Evolutionary conservation across 92 coral and sea anemone genomes (phyloP).

Genomic region (Porites rus): DNA sequence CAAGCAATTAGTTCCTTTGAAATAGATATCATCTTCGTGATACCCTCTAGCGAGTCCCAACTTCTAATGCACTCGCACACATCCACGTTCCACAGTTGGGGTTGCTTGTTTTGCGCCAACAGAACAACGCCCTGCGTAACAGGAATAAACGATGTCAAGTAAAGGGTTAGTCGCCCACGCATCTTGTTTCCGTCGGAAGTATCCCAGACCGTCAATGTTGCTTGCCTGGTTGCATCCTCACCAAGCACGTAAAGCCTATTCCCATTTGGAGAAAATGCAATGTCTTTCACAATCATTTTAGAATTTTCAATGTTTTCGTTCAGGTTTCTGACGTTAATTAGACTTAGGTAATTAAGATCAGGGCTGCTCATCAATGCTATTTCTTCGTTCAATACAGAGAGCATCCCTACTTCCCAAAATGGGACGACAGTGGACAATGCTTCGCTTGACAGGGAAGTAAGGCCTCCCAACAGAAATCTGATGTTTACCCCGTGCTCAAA

Average conservation of each 20-base stretch:
- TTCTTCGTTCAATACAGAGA: constrained; percentile 1
- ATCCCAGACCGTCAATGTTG: constrained; percentile 11
- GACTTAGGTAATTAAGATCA: constrained; percentile 12
- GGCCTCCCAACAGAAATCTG: constrained; percentile 4
- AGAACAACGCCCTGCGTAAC: constrained; percentile 30
- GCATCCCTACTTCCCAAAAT: constrained; percentile 10
- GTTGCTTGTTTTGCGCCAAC: neutral
- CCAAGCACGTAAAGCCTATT: neutral
- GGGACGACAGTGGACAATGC: constrained; percentile 2
- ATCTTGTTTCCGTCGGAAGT: neutral
- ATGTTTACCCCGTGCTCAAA: neutral
- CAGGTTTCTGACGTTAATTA: neutral
- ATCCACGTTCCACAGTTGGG: constrained; percentile 40
- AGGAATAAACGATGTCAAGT: neutral
- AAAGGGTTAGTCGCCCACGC: neutral
- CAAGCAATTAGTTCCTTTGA: constrained; percentile 33
- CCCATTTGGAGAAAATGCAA: constrained; percentile 13
- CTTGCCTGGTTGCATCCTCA: neutral
- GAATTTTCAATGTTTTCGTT: neutral
- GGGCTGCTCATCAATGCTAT: constrained; percentile 17
- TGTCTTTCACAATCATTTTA: neutral
- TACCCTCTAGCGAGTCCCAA: neutral
- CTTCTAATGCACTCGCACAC: neutral
- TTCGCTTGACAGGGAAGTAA: neutral
- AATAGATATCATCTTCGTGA: constrained; percentile 10